These are phyloP conservation scores for Grapholita molesta DNA, from an alignment of 1,140 invertebrate genomes.

Conservation along the genomic window DNA sequence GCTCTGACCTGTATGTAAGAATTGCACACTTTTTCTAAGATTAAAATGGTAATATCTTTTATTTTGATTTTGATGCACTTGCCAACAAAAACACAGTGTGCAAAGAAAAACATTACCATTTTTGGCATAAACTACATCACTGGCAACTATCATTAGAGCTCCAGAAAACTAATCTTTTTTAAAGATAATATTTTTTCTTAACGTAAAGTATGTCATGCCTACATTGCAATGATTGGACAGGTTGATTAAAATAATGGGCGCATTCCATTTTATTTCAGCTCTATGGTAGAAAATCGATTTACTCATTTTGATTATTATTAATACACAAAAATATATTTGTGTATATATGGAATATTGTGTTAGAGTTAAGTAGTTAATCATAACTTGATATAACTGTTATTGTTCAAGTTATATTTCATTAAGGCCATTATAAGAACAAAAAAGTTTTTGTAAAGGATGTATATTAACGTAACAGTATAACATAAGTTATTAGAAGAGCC, in stretches of 20 bases:
- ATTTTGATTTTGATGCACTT: no score
- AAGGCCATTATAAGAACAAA: slow-evolving; percentile 28
- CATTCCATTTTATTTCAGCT: slow-evolving; percentile 10
- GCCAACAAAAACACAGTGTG: no score
- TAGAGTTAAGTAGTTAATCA: slow-evolving; percentile 72
- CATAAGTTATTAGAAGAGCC: background rate
- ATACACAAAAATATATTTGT: slow-evolving; percentile 53
- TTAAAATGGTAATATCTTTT: no score
- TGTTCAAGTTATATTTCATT: slow-evolving; percentile 20
- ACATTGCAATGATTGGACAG: background rate
- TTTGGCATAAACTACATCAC: no score
- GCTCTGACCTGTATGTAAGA: no score
- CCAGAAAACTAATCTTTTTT: no score
- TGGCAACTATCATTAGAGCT: no score
- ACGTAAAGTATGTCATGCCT: no score
- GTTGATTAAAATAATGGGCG: background rate
- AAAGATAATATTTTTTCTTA: no score
- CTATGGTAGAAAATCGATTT: background rate
- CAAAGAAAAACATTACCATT: no score
- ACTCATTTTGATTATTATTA: slow-evolving; percentile 1
- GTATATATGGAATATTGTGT: slow-evolving; percentile 68
- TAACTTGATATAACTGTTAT: slow-evolving; percentile 29
- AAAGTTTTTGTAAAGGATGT: background rate
- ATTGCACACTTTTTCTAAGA: no score
- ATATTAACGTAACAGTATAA: background rate